Conservation (phyloP, 2,888 invertebrate species). For the Hypselothyrea guttata region DNA sequence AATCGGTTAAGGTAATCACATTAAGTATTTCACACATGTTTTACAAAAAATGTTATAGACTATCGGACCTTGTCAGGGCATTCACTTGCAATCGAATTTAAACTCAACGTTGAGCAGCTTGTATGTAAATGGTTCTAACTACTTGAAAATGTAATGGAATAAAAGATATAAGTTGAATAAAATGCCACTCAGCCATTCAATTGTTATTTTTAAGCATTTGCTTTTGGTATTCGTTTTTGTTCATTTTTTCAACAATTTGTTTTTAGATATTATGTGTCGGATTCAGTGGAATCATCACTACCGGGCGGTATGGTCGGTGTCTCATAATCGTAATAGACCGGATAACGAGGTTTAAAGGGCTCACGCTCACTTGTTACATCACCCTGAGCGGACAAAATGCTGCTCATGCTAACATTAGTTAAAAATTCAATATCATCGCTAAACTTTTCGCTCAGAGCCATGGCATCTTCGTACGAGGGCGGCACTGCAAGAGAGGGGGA, state of each 20-base stretch:
- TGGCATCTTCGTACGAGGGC: constrained; percentile 82
- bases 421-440: constrained; percentile 80
- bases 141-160: constrained; percentile 54
- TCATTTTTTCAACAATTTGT: constrained; percentile 23
- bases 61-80: constrained; percentile 29
- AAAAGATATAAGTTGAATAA: constrained; percentile 50
- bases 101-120: constrained; percentile 21
- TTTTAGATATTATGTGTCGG: constrained; percentile 68
- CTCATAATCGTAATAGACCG: constrained; percentile 81
- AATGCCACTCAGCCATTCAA: constrained; percentile 76
- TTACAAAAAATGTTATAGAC: too few relatives aligned
- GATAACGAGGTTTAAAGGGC: constrained; percentile 81
- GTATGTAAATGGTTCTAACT: constrained; percentile 47
- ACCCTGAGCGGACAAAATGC: constrained; percentile 76
- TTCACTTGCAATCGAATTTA: not conserved
- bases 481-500: constrained; percentile 70
- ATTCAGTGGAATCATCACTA: constrained; percentile 81
- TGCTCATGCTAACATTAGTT: constrained; percentile 80
- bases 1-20: too few relatives aligned
- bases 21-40: too few relatives aligned
- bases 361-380: constrained; percentile 78
- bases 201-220: constrained; percentile 27
- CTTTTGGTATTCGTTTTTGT: constrained; percentile 31
- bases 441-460: constrained; percentile 81
- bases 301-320: constrained; percentile 82